These are phyloP conservation scores for Cichladusa arquata DNA, from an alignment of 2,113 vertebrate genomes.

Conservation along the genomic window DNA sequence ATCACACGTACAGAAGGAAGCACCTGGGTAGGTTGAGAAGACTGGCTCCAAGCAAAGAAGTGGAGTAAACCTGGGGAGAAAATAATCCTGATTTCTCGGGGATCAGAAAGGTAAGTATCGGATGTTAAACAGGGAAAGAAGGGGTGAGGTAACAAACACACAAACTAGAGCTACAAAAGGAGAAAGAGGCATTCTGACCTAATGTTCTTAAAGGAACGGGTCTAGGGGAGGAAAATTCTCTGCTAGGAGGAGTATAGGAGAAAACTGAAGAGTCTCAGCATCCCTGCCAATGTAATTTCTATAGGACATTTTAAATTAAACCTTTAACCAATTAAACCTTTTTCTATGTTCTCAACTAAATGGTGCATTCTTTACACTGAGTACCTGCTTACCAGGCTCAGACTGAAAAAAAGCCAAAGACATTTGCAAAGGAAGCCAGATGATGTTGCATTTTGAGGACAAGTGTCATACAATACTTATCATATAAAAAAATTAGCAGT, in stretches of 20 bases:
- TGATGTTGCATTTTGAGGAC: background rate
- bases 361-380: background rate
- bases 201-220: background rate
- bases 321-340: background rate
- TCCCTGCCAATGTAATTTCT: background rate
- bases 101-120: background rate
- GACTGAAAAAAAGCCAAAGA: background rate
- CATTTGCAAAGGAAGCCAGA: background rate
- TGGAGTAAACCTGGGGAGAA: background rate
- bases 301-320: background rate
- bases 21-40: background rate
- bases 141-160: background rate
- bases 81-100: background rate
- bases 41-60: background rate
- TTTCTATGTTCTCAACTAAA: background rate
- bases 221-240: background rate
- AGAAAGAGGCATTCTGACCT: background rate
- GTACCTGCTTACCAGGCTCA: background rate
- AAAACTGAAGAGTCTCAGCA: background rate
- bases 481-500: background rate
- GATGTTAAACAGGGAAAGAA: background rate
- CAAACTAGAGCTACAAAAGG: background rate
- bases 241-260: background rate
- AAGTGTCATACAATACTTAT: background rate
- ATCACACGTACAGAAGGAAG: background rate